Evolutionary conservation across 2,888 invertebrate species (phyloP).

Genomic region (Microctonus aethiopoides): DNA sequence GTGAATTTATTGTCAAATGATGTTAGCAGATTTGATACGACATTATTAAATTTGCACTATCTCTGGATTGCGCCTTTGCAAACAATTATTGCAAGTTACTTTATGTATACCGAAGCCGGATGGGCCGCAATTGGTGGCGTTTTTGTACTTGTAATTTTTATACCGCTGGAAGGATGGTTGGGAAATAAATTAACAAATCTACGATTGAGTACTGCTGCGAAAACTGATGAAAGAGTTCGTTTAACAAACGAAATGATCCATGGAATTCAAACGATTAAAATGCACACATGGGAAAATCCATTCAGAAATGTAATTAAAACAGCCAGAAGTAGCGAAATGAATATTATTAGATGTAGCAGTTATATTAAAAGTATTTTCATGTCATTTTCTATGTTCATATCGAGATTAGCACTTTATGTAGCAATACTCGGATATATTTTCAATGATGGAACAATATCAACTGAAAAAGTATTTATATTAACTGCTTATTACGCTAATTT

Average conservation of each 20-base stretch:
- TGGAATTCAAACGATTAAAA: slow-evolving; percentile 91
- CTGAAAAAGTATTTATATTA: slow-evolving; percentile 88
- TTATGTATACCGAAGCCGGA: slow-evolving; percentile 79
- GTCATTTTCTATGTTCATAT: slow-evolving; percentile 88
- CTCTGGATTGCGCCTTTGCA: slow-evolving; percentile 92
- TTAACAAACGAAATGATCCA: slow-evolving; percentile 91
- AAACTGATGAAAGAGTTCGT: slow-evolving; percentile 90
- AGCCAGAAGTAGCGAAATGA: slow-evolving; percentile 79
- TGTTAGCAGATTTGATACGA: slow-evolving; percentile 91
- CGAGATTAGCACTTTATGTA: slow-evolving; percentile 87
- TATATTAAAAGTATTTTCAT: slow-evolving; percentile 81
- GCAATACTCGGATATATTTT: slow-evolving; percentile 76
- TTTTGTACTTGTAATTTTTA: slow-evolving; percentile 76
- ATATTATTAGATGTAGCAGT: slow-evolving; percentile 78
- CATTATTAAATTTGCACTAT: slow-evolving; percentile 89
- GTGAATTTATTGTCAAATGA: slow-evolving; percentile 97
- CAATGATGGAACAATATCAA: slow-evolving; percentile 77
- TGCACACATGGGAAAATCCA: slow-evolving; percentile 91
- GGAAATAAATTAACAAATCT: slow-evolving; percentile 82
- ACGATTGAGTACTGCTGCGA: slow-evolving; percentile 82
- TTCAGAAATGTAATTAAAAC: slow-evolving; percentile 80
- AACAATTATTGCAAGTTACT: slow-evolving; percentile 80
- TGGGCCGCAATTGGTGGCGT: slow-evolving; percentile 79
- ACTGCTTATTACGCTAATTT: slow-evolving; percentile 91
- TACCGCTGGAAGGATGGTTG: slow-evolving; percentile 78